phyloP scores from a whole-genome alignment of 2,888 invertebrate species.

The Drosophila meridionalis region DNA sequence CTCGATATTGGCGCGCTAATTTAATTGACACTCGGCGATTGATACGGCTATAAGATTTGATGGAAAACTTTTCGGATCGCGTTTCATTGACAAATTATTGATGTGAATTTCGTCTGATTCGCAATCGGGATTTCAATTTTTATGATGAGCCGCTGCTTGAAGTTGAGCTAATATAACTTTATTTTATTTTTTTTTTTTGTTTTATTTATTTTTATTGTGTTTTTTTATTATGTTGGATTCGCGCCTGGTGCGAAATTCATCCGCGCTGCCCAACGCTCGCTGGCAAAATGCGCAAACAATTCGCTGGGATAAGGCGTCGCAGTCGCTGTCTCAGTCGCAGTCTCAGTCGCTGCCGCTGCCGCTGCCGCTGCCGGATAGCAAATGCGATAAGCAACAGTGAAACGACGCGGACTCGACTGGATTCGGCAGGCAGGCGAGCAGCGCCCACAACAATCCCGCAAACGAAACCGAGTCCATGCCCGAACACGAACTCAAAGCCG shows the following conservation, averaged over 20 bases:
- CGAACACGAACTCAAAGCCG: background rate
- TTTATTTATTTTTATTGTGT: slow-evolving; percentile 13
- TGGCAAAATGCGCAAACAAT: slow-evolving; percentile 77
- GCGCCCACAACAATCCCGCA: slow-evolving; percentile 20
- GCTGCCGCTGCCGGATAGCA: slow-evolving; percentile 18
- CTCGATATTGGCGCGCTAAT: slow-evolving; percentile 65
- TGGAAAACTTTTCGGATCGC: slow-evolving; percentile 67
- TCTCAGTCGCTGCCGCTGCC: background rate
- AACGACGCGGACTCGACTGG: slow-evolving; percentile 61
- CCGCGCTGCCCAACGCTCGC: slow-evolving; percentile 79
- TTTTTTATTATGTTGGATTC: slow-evolving; percentile 19
- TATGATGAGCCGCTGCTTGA: slow-evolving; percentile 7
- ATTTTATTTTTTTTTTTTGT: slow-evolving; percentile 8
- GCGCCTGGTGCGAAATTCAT: slow-evolving; percentile 69
- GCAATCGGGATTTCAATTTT: slow-evolving; percentile 34
- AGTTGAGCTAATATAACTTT: slow-evolving; percentile 19
- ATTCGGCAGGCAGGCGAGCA: slow-evolving; percentile 44
- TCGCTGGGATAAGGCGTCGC: slow-evolving; percentile 54
- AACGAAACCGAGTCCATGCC: background rate
- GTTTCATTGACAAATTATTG: slow-evolving; percentile 62
- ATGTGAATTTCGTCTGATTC: slow-evolving; percentile 32
- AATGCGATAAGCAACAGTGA: slow-evolving; percentile 26
- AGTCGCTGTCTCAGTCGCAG: background rate
- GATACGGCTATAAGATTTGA: slow-evolving; percentile 44
- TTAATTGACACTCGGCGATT: slow-evolving; percentile 68